Evolutionary conservation across 2,888 invertebrate genomes (phyloP).

Genomic region (Hypena proboscidalis): DNA sequence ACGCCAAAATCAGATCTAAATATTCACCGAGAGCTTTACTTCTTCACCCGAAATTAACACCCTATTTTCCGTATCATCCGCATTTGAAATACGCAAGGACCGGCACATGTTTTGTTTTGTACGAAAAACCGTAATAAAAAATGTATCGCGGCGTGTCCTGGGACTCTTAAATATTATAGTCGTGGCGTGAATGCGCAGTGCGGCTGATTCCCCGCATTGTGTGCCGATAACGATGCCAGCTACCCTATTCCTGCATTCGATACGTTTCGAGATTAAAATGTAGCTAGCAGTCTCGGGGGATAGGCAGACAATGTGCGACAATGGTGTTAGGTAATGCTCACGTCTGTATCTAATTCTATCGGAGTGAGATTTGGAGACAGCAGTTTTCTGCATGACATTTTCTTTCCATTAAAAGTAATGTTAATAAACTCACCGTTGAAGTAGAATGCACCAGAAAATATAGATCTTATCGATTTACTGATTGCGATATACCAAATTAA

Average conservation of each 20-base stretch:
- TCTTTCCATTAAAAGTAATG: too few species aligned
- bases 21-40: background rate
- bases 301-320: constrained; percentile 6
- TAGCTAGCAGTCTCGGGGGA: constrained; percentile 8
- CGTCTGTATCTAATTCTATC: too few species aligned
- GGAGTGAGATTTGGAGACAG: too few species aligned
- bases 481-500: too few species aligned
- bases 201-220: constrained; percentile 42
- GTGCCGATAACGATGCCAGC: constrained; percentile 31
- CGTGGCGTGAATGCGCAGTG: constrained; percentile 37
- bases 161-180: constrained; percentile 41
- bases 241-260: constrained; percentile 14
- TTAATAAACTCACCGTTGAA: too few species aligned
- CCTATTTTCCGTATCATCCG: background rate
- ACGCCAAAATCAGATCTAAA: background rate
- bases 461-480: too few species aligned
- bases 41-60: constrained; percentile 5
- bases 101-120: constrained; percentile 1
- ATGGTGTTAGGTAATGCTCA: too few species aligned
- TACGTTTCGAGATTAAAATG: constrained; percentile 9
- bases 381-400: too few species aligned
- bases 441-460: too few species aligned
- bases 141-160: constrained; percentile 20
- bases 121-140: constrained; percentile 26
- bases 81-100: constrained; percentile 5